Evolutionary conservation across 2,113 vertebrate species (phyloP).

Genomic region (Cathartes aura): DNA sequence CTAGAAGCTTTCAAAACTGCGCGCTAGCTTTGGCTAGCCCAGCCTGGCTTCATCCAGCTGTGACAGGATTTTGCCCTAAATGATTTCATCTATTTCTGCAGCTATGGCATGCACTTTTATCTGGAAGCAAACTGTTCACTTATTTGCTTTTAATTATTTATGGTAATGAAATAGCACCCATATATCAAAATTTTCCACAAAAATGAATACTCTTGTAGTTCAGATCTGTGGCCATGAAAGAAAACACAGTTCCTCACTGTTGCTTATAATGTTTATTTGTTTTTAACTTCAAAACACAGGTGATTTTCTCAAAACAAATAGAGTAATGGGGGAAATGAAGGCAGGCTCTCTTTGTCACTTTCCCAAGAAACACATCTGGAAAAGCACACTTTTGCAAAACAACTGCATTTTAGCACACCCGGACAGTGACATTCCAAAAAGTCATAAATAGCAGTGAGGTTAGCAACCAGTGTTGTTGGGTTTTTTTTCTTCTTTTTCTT

Average conservation of each 20-base stretch:
- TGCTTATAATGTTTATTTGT: constrained; percentile 65
- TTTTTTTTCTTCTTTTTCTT: too few species aligned
- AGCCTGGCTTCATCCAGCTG: background rate
- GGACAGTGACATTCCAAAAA: background rate
- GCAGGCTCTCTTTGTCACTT: background rate
- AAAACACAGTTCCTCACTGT: constrained; percentile 39
- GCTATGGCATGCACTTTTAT: background rate
- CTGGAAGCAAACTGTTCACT: background rate
- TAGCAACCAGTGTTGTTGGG: background rate
- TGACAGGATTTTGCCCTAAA: background rate
- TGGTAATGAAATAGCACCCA: constrained; percentile 34
- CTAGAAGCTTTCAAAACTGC: background rate
- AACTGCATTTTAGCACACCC: background rate
- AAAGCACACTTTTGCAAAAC: constrained; percentile 21
- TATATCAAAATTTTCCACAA: background rate
- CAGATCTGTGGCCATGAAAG: constrained; percentile 12
- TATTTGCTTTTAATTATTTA: constrained; percentile 61
- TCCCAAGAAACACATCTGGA: constrained; percentile 41
- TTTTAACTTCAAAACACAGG: constrained; percentile 59
- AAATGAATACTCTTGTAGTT: constrained; percentile 34
- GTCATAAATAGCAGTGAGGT: background rate
- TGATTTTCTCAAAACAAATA: constrained; percentile 60
- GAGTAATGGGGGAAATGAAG: constrained; percentile 28
- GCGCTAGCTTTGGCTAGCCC: background rate
- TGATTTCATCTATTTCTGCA: background rate